Evolutionary conservation across 2,888 invertebrate genomes (phyloP), one percentile per base, ranked within the genome.

Genomic region (Belgica antarctica): DNA sequence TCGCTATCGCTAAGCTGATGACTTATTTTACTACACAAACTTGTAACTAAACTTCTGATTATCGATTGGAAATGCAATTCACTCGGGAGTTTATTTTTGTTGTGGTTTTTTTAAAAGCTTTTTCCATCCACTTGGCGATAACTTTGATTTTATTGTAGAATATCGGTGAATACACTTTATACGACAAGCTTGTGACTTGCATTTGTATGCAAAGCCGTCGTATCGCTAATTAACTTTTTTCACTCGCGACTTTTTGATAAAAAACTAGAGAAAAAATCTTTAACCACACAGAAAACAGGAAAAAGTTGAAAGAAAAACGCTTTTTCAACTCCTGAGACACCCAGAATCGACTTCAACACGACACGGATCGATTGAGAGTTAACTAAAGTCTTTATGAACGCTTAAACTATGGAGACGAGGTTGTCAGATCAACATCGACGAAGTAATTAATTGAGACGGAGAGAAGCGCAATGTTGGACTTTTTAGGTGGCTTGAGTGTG

Each of bases 11-110:
- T n/a, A 46, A 46, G n/a, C 15, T 46, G 15, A 15, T 15, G 46
- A 46, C 15, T 31, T 46, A 46, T n/a, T 15, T 22, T 22, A 22
- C 19, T 22, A 17, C 17, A 52, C 8, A 52, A 2, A 10, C 41
- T 17, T 46, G 17, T n/a, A 41, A 15, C 8, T 41, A 22, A 52
- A 52, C 17, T 52, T 17, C 52, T 52, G 52, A 27, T 66, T 66
- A 66, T 66, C 65, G 65, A 66, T 66, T 66, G 15, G 28, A 66
- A 66, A 47, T 46, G 47, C 27, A 66, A 66, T 47, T 66, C 31
- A 66, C 25, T 31, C 62, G 2, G 8, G 15, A n/a, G 28, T 61
- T 61, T 52, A 2, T n/a, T 52, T 17, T 22, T 52, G 3, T 10
- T 10, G 17, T 52, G n/a, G 12, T 34, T 34, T 34, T 8, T 34